Conservation (phyloP, 2,797 vertebrate species). For the Microctenopoma lineatum region DNA sequence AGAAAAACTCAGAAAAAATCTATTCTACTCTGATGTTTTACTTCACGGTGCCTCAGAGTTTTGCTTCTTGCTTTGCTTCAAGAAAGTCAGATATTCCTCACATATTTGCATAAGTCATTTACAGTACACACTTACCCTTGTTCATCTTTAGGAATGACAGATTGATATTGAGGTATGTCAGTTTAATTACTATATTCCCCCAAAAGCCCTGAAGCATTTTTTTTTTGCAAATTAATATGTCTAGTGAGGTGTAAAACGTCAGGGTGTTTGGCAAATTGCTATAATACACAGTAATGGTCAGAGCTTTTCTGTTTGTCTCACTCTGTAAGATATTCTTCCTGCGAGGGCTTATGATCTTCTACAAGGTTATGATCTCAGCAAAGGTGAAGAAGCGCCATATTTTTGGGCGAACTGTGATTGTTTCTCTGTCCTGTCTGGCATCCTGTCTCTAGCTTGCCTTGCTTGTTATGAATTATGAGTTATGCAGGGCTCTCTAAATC, state of each 20-base stretch:
- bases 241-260: conserved; percentile 38
- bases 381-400: conserved; percentile 20
- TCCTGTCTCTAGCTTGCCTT: too few species aligned
- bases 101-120: conserved; percentile 8
- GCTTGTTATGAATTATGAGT: conserved; percentile 46
- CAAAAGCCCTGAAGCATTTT: conserved; percentile 54
- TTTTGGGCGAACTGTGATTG: conserved; percentile 54
- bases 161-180: conserved; percentile 45
- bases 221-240: conserved; percentile 47
- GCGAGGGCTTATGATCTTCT: conserved; percentile 4
- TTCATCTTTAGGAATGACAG: conserved; percentile 48
- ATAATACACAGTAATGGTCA: conserved; percentile 9
- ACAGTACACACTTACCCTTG: conserved; percentile 1
- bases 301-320: conserved; percentile 5
- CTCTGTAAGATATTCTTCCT: conserved; percentile 10
- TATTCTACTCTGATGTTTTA: conserved; percentile 8
- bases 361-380: conserved; percentile 23
- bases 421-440: conserved; percentile 45
- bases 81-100: conserved; percentile 28
- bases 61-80: conserved; percentile 20
- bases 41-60: conserved; percentile 10
- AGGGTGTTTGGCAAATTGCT: conserved; percentile 25
- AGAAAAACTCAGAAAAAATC: conserved; percentile 14
- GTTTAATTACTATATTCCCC: conserved; percentile 64
- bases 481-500: conserved; percentile 70